These are phyloP conservation scores for Meloidogyne exigua DNA, from an alignment of 1,140 invertebrate genomes.

Conservation along the genomic window DNA sequence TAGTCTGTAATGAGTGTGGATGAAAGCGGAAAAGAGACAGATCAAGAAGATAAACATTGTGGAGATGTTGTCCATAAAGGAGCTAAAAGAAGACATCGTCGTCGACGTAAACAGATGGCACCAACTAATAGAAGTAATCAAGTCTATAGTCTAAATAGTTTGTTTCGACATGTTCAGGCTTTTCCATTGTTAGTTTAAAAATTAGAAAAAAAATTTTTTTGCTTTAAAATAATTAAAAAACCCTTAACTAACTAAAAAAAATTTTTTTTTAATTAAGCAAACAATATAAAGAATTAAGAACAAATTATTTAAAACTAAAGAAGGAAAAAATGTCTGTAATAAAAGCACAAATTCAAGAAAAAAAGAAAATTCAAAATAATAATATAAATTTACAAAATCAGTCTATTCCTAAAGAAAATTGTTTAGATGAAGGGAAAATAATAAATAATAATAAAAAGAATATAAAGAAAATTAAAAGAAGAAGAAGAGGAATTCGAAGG, in stretches of 20 bases:
- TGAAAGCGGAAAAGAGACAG: conserved; percentile 10
- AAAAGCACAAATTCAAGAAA: conserved; percentile 15
- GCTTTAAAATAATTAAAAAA: too few species aligned
- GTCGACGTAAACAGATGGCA: not conserved
- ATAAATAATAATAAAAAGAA: not conserved
- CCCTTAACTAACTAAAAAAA: too few species aligned
- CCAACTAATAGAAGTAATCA: conserved; percentile 6
- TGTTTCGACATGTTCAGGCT: conserved; percentile 36
- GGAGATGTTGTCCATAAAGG: conserved; percentile 13
- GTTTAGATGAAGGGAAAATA: not conserved
- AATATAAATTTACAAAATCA: not conserved
- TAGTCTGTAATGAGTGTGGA: not conserved
- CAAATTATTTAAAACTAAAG: conserved; percentile 37
- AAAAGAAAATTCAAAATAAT: not conserved
- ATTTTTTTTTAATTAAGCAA: conserved; percentile 20
- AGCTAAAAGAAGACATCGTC: conserved; percentile 7
- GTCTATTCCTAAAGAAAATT: conserved; percentile 4
- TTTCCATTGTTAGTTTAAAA: conserved; percentile 33
- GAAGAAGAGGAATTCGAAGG: not conserved
- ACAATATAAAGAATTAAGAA: conserved; percentile 37
- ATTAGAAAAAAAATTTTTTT: too few species aligned
- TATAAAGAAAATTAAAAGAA: not conserved
- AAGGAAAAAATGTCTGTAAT: conserved; percentile 19
- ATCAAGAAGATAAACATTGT: not conserved
- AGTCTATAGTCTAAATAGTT: conserved; percentile 27